Percentiles rank a stretch among this genome's conserved stretches.
phyloP scores from a whole-genome alignment of 1,140 invertebrate genomes.

The Drosophila pseudoobscura region DNA sequence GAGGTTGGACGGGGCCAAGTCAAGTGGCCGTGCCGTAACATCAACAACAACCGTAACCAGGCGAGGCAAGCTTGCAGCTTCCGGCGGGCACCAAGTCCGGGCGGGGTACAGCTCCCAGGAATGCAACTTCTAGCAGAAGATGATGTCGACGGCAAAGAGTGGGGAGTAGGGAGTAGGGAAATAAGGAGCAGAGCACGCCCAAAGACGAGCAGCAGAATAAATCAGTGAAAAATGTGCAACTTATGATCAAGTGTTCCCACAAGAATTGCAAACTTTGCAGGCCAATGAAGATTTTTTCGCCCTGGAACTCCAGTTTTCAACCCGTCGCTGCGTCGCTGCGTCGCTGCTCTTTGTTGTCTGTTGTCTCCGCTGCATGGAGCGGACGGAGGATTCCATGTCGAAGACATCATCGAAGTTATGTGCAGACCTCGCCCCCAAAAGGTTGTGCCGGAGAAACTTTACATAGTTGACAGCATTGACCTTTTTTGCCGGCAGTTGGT shows the following conservation, averaged over 20 bases:
- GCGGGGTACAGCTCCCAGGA: background rate
- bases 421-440: constrained; percentile 28
- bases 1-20: constrained; percentile 24
- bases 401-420: constrained; percentile 79
- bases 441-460: constrained; percentile 57
- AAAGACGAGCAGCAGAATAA: constrained; percentile 51
- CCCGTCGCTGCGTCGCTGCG: no score
- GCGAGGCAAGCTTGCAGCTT: constrained; percentile 31
- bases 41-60: constrained; percentile 24
- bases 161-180: background rate
- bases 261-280: constrained; percentile 77
- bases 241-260: constrained; percentile 81
- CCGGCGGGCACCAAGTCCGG: constrained; percentile 37
- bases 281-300: constrained; percentile 23
- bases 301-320: background rate
- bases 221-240: constrained; percentile 77
- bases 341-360: constrained; percentile 67
- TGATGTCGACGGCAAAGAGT: constrained; percentile 8
- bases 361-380: constrained; percentile 3
- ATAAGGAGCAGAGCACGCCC: background rate
- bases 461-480: constrained; percentile 74
- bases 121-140: constrained; percentile 25
- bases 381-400: constrained; percentile 48
- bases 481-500: constrained; percentile 5
- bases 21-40: constrained; percentile 47